Evolutionary conservation across 2,797 vertebrate genomes (phyloP).

Genomic region (Zonotrichia albicollis): DNA sequence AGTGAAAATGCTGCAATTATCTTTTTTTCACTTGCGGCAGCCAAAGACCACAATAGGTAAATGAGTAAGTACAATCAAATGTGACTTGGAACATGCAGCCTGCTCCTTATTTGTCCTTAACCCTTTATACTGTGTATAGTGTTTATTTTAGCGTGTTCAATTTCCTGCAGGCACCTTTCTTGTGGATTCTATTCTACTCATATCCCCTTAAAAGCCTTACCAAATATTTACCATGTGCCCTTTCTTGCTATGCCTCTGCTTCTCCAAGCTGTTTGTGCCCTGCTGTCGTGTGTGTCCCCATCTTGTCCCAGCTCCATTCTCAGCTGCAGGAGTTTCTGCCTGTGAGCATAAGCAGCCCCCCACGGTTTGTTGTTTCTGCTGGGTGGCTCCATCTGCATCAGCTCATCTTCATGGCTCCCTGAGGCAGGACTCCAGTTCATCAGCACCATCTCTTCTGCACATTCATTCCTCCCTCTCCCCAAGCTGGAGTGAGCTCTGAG

Average conservation of each 20-base stretch:
- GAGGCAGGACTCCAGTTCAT: neutral
- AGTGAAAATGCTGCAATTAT: neutral
- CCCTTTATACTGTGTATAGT: neutral
- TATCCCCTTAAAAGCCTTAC: neutral
- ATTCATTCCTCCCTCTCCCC: fast-evolving
- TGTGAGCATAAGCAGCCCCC: neutral
- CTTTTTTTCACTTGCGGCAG: neutral
- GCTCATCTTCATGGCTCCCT: neutral
- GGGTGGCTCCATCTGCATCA: neutral
- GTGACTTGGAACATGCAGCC: neutral
- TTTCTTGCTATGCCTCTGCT: neutral
- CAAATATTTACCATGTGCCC: neutral
- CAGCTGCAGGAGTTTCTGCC: neutral
- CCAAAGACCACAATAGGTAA: neutral
- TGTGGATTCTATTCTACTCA: neutral
- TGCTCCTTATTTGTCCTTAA: slow-evolving; percentile 1
- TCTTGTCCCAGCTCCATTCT: neutral
- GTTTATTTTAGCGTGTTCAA: neutral
- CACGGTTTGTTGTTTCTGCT: neutral
- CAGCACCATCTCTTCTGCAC: neutral
- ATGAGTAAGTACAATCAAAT: neutral
- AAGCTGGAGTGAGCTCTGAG: neutral
- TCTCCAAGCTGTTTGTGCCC: neutral
- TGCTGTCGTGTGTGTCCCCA: neutral
- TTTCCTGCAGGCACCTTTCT: neutral